phyloP scores from a whole-genome alignment of 2,113 vertebrate genomes.

The Alethe castanea region DNA sequence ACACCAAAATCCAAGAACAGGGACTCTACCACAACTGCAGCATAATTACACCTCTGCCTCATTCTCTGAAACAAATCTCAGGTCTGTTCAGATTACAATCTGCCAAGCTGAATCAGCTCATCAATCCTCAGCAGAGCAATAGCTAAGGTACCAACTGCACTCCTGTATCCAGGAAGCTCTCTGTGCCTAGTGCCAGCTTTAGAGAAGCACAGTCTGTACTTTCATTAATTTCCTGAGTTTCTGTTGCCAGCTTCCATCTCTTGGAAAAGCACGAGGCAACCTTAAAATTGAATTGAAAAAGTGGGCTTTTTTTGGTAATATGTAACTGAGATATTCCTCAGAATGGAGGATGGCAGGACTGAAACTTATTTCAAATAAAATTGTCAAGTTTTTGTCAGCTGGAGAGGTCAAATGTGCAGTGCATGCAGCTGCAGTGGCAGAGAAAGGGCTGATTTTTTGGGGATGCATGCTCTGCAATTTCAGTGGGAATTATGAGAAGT shows the following conservation, averaged over 20 bases:
- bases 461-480: background rate
- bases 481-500: background rate
- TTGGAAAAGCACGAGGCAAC: background rate
- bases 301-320: background rate
- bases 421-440: rapidly evolving
- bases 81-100: background rate
- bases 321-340: background rate
- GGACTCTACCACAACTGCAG: background rate
- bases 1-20: background rate
- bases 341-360: background rate
- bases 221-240: conserved; percentile 9
- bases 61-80: background rate
- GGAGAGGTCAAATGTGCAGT: background rate
- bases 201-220: background rate
- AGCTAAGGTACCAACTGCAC: background rate
- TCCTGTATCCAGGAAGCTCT: background rate
- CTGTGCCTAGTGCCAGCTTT: background rate
- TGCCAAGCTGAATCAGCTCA: background rate
- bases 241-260: background rate
- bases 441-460: background rate
- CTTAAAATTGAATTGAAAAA: background rate
- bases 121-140: rapidly evolving
- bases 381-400: background rate
- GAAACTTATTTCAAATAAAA: background rate
- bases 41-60: background rate